Evolutionary conservation across 2,888 invertebrate species (phyloP).

Genomic region (Chrysolina haemoptera): DNA sequence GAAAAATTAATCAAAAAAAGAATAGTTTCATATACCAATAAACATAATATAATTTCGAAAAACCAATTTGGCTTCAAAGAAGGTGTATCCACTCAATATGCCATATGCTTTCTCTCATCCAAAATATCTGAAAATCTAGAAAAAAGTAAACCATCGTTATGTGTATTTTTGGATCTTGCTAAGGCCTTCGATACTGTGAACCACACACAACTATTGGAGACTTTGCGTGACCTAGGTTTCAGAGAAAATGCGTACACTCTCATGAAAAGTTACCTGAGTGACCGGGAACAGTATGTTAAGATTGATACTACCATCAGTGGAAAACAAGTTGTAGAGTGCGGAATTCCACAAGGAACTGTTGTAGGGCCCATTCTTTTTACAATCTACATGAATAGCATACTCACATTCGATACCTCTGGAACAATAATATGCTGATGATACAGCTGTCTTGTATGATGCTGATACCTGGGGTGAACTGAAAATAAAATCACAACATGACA

Average conservation of each 20-base stretch:
- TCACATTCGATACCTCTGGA: slow-evolving; percentile 8
- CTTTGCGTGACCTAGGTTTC: not conserved
- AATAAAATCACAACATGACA: too few relatives aligned
- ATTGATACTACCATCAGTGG: slow-evolving; percentile 11
- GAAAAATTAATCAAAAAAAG: too few relatives aligned
- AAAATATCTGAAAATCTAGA: slow-evolving; percentile 6
- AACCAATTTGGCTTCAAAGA: slow-evolving; percentile 19
- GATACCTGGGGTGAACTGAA: too few relatives aligned
- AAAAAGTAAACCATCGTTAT: not conserved
- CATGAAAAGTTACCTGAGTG: slow-evolving; percentile 11
- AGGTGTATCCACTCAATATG: not conserved
- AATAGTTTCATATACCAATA: too few relatives aligned
- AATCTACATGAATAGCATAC: slow-evolving; percentile 3
- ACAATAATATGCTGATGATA: not conserved
- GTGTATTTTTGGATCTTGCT: not conserved
- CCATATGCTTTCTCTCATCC: not conserved
- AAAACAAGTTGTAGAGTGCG: not conserved
- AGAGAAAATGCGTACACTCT: slow-evolving; percentile 1
- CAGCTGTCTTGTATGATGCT: too few relatives aligned
- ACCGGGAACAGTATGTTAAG: slow-evolving; percentile 2
- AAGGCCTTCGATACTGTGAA: not conserved
- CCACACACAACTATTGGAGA: slow-evolving; percentile 5
- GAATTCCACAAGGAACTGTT: slow-evolving; percentile 11
- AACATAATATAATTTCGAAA: slow-evolving; percentile 3
- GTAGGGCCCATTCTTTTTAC: not conserved